These are phyloP conservation scores for Lingula anatina DNA, from an alignment of 2,888 invertebrate species.

Conservation along the genomic window DNA sequence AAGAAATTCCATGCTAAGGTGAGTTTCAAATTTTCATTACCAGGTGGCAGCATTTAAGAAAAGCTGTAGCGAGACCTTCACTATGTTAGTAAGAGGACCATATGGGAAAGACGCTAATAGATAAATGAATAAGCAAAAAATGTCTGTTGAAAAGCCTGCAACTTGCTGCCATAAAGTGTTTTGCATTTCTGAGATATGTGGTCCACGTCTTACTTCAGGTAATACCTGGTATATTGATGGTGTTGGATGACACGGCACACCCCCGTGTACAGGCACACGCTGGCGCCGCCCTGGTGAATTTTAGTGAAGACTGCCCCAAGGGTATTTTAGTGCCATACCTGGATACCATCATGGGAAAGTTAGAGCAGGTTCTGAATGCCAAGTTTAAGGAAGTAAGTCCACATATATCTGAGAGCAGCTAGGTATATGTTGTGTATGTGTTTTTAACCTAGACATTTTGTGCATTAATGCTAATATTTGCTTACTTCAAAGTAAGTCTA, in stretches of 20 bases:
- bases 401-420: too few relatives aligned
- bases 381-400: conserved; percentile 80
- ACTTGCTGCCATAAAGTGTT: too few relatives aligned
- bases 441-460: too few relatives aligned
- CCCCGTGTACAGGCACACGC: conserved; percentile 89
- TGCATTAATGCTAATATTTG: too few relatives aligned
- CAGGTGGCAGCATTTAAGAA: not conserved
- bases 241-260: conserved; percentile 84
- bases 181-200: too few relatives aligned
- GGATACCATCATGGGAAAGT: conserved; percentile 82
- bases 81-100: too few relatives aligned
- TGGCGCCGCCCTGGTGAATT: conserved; percentile 96
- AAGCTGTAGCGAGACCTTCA: too few relatives aligned
- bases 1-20: conserved; percentile 94
- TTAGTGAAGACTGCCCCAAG: conserved; percentile 98
- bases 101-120: too few relatives aligned
- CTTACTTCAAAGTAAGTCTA: too few relatives aligned
- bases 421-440: too few relatives aligned
- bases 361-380: conserved; percentile 69
- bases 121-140: too few relatives aligned
- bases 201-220: conserved; percentile 59
- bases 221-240: conserved; percentile 80
- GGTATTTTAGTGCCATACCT: conserved; percentile 84
- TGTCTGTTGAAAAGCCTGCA: too few relatives aligned
- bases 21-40: conserved; percentile 3